Evolutionary conservation across 1,140 invertebrate genomes (phyloP).

Genomic region (Leptinotarsa undecemlineata): DNA sequence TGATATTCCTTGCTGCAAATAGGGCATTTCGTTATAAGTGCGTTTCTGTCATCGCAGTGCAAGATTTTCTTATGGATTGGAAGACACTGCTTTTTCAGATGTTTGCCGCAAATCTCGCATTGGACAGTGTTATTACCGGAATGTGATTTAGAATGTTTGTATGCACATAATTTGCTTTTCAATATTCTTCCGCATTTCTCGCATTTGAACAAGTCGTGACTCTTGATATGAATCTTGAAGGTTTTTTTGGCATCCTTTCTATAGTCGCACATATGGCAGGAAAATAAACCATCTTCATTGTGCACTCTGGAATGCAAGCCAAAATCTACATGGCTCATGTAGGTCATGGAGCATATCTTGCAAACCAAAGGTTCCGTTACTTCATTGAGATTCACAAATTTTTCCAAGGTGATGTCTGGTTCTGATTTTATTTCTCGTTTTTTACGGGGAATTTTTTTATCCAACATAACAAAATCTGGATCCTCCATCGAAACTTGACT

Average conservation of each 20-base stretch:
- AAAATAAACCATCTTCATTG: conserved; percentile 9
- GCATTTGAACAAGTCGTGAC: conserved; percentile 58
- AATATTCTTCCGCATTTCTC: conserved; percentile 57
- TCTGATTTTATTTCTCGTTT: not conserved
- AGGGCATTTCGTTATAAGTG: conserved; percentile 41
- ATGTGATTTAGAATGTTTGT: conserved; percentile 46
- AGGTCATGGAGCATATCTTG: conserved; percentile 1
- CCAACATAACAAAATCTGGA: conserved; percentile 3
- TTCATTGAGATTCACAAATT: conserved; percentile 21
- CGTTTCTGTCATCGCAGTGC: conserved; percentile 29
- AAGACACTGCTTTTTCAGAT: conserved; percentile 42
- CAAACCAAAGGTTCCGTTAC: conserved; percentile 14
- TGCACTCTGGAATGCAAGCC: conserved; percentile 13
- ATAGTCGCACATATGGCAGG: conserved; percentile 19
- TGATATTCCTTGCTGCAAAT: conserved; percentile 47
- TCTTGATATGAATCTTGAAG: conserved; percentile 54
- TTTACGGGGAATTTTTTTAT: not conserved
- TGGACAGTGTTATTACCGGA: conserved; percentile 39
- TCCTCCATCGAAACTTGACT: not conserved
- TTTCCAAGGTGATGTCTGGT: not conserved
- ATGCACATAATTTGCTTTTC: conserved; percentile 52
- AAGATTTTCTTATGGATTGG: conserved; percentile 44
- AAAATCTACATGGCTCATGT: conserved; percentile 5
- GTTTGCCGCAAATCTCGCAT: conserved; percentile 46
- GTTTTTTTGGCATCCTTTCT: conserved; percentile 26